Percentiles rank a stretch among this genome's conserved stretches.
These are phyloP conservation scores for Cactoblastis cactorum DNA, from an alignment of 2,888 invertebrate species.

Conservation along the genomic window DNA sequence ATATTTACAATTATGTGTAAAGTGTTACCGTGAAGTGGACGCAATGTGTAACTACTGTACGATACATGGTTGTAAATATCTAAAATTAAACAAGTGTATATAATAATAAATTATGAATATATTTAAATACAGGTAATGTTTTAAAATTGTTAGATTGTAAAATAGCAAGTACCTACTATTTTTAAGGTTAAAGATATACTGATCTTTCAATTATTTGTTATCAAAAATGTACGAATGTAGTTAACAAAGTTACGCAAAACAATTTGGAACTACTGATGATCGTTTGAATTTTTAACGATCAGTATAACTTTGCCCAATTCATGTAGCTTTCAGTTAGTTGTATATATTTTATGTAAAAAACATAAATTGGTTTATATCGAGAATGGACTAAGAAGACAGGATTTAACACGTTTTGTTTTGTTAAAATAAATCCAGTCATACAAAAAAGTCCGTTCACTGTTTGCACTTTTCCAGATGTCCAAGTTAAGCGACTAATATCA, in stretches of 20 bases:
- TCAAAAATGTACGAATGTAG: not conserved
- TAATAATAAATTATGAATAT: conserved; percentile 43
- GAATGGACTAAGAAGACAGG: conserved; percentile 31
- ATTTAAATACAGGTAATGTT: conserved; percentile 41
- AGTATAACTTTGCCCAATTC: not conserved
- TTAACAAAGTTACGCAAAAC: not conserved
- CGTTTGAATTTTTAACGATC: not conserved
- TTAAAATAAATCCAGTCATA: conserved; percentile 5
- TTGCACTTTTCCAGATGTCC: too few species aligned
- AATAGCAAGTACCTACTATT: conserved; percentile 17
- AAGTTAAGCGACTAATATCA: too few species aligned
- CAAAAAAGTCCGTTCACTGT: not conserved
- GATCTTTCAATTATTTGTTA: not conserved
- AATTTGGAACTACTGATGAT: not conserved
- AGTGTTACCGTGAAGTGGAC: conserved; percentile 50
- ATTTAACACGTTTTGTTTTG: conserved; percentile 3
- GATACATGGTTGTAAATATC: conserved; percentile 75
- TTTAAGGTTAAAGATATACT: conserved; percentile 3
- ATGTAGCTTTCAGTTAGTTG: conserved; percentile 20
- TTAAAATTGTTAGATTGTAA: conserved; percentile 39
- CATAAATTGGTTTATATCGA: conserved; percentile 32
- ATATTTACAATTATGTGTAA: conserved; percentile 80
- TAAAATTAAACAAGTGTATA: conserved; percentile 33
- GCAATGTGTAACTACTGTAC: conserved; percentile 47
- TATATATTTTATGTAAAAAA: conserved; percentile 29